A percentile compares a stretch with the other conserved stretches of the same genome.
These are phyloP conservation scores for Chinchilla lanigera DNA, from an alignment of 2,113 vertebrate genomes.

Conservation along the genomic window DNA sequence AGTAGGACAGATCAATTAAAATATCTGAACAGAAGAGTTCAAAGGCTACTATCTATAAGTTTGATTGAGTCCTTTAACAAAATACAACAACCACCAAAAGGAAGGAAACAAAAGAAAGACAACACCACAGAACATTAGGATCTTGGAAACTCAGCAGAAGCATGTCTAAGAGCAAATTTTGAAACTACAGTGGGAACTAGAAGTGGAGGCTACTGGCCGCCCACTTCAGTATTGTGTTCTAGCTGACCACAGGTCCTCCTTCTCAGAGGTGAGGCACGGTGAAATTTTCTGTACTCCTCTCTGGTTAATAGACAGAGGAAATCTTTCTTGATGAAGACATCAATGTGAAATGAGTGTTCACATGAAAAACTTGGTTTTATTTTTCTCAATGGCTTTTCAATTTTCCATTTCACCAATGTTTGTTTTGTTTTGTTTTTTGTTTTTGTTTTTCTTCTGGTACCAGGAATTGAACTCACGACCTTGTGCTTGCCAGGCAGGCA, in stretches of 20 bases:
- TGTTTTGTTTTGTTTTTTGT: too few relatives aligned
- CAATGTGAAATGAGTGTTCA: slow-evolving; percentile 39
- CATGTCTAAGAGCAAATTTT: not conserved
- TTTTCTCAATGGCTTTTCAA: slow-evolving; percentile 32
- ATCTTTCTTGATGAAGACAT: slow-evolving; percentile 66
- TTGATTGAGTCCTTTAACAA: not conserved
- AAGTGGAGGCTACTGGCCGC: not conserved
- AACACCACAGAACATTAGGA: not conserved
- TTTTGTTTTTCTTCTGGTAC: too few relatives aligned
- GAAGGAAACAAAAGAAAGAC: not conserved
- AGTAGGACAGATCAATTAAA: not conserved
- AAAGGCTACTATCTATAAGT: not conserved
- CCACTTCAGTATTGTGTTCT: not conserved
- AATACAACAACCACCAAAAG: not conserved
- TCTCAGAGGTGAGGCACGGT: slow-evolving; percentile 6
- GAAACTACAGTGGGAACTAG: not conserved
- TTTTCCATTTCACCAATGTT: slow-evolving; percentile 17
- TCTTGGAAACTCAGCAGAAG: not conserved
- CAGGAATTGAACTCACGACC: too few relatives aligned
- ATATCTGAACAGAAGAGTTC: not conserved
- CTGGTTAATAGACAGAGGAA: slow-evolving; percentile 71
- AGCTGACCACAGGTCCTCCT: slow-evolving; percentile 54
- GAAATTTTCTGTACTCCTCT: slow-evolving; percentile 59
- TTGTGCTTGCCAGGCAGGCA: too few relatives aligned
- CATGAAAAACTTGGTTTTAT: slow-evolving; percentile 56